A percentile compares a stretch with the other conserved stretches of the same genome.
Conservation (phyloP, 2,797 vertebrate genomes). For the Hafferia zeledoni region DNA sequence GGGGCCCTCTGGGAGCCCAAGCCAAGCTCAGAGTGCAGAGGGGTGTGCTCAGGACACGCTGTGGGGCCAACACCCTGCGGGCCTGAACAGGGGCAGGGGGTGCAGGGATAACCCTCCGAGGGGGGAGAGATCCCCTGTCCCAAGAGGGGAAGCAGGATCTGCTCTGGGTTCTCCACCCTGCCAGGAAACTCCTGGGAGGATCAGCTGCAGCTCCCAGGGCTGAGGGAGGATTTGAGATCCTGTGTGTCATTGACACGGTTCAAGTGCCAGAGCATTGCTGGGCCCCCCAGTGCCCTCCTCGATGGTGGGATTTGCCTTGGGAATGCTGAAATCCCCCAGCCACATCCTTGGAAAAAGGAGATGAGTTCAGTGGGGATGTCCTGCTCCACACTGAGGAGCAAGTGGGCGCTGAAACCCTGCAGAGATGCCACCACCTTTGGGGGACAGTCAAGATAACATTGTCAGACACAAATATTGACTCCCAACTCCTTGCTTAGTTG, state of each 20-base stretch:
- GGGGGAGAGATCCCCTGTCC: not conserved
- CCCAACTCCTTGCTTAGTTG: accelerated
- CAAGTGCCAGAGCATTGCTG: accelerated
- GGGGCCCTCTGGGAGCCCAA: not conserved
- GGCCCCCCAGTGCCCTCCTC: not conserved
- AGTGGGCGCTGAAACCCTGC: not conserved
- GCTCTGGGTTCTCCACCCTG: not conserved
- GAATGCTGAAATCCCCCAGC: not conserved
- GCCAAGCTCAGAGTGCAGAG: accelerated
- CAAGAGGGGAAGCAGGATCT: not conserved
- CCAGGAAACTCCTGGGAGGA: not conserved
- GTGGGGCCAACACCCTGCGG: not conserved
- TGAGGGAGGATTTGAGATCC: not conserved
- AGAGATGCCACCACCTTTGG: not conserved
- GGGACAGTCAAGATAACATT: not conserved
- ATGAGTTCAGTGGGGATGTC: not conserved
- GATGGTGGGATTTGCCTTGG: not conserved
- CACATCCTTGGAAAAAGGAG: not conserved
- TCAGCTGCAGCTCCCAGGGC: not conserved
- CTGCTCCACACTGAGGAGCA: not conserved
- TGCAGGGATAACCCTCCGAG: not conserved
- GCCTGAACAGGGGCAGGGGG: accelerated
- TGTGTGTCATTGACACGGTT: accelerated
- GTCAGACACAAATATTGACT: not conserved
- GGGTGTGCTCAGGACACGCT: accelerated